Evolutionary conservation across 2,113 vertebrate genomes (phyloP), one percentile per base, ranked within the genome.

Genomic region (Coptodon bakossiorum): DNA sequence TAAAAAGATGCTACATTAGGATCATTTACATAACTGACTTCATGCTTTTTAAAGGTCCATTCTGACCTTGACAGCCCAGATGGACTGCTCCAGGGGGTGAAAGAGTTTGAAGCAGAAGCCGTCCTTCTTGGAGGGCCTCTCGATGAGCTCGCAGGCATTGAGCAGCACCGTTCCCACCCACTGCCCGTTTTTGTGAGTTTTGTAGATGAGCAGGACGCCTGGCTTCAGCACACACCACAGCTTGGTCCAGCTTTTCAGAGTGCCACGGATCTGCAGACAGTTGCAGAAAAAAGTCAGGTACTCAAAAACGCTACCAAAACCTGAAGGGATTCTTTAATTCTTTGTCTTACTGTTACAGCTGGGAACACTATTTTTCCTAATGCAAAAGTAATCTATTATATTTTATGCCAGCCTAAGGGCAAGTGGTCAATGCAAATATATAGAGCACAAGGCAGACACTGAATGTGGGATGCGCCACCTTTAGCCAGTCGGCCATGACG

Each of bases 61-160:
- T 24, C 82, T 93, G 96, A 99, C 99, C 98, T 99, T 99, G 89
- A 98, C 98, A 54, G 99, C 99, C 98, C 98, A 99, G 96, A 99
- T 99, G 89, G 98, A 99, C 88, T 99, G 99, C 61, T 99, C 99
- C 95, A 99, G 96, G 11, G 99, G 99, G 94, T 99, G 99, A 91
- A 99, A 99, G 84, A 99, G 98, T 93, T 99, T 99, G 94, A 99
- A 99, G 96, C 99, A 99, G 96, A 99, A 99, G 80, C 99, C 98
- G 87, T 99, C 98, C 90, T 99, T 99, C 96, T 99, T 99, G 80
- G 98, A 99, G 79, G 99, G 99, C 85, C 99, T 96, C 92, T 99
- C 99, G 80, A 99, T 99, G 94, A 99, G 98, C 96, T 99, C 98
- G 88, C 99, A 99, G 91, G 98, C 98, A 0, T 98, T 99, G 91